A percentile compares a stretch with the other conserved stretches of the same genome.
Conservation (phyloP, 2,797 vertebrate genomes). For the Neoniphon sammara region DNA sequence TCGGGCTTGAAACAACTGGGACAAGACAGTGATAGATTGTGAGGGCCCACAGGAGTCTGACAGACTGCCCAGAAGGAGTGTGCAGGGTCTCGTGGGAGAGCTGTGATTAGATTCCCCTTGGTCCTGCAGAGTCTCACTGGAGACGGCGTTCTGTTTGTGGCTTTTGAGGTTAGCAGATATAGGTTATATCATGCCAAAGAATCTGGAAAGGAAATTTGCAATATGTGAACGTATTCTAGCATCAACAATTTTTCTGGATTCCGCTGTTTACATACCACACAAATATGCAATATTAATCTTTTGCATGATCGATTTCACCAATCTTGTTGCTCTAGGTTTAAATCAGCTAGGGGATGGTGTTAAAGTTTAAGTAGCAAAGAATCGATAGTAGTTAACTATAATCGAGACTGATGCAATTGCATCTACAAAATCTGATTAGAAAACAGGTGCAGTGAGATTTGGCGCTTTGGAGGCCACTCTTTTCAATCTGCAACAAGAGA, state of each 20-base stretch:
- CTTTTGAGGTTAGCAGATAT: constrained; percentile 6
- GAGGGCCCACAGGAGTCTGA: constrained; percentile 35
- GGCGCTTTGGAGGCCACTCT: constrained; percentile 21
- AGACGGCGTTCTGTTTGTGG: constrained; percentile 48
- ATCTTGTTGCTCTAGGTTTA: constrained; percentile 31
- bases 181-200: not conserved
- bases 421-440: constrained; percentile 37
- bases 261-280: not conserved
- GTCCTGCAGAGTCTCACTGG: constrained; percentile 54
- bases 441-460: constrained; percentile 42
- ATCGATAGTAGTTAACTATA: constrained; percentile 54
- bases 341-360: constrained; percentile 33
- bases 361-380: constrained; percentile 35
- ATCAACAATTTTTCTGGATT: not conserved
- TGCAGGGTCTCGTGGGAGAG: constrained; percentile 52
- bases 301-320: constrained; percentile 32
- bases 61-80: constrained; percentile 34
- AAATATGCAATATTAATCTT: constrained; percentile 51
- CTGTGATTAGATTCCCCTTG: constrained; percentile 61
- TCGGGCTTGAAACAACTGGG: not conserved
- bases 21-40: constrained; percentile 64
- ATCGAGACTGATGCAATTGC: constrained; percentile 50
- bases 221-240: not conserved
- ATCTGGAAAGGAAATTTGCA: not conserved
- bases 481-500: constrained; percentile 15